These are phyloP conservation scores for Colistium nudipinnis DNA, from an alignment of 2,113 vertebrate species.

Conservation along the genomic window DNA sequence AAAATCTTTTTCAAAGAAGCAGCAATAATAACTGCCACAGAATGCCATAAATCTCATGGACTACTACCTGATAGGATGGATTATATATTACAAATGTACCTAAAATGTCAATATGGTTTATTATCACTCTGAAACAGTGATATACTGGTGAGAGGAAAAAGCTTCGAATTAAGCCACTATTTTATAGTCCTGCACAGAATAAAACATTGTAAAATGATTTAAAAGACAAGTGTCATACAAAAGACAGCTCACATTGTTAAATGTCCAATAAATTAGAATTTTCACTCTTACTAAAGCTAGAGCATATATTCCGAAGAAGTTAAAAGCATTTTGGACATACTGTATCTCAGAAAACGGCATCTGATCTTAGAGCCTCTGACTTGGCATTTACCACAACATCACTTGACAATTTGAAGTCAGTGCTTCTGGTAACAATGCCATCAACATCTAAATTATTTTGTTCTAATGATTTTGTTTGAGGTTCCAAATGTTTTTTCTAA, in stretches of 20 bases:
- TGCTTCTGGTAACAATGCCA: neutral
- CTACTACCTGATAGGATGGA: constrained; percentile 1
- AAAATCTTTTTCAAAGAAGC: constrained; percentile 15
- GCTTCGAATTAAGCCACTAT: neutral
- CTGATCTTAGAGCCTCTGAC: no score
- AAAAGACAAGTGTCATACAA: constrained; percentile 3
- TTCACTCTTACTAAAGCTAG: neutral
- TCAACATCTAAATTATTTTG: no score
- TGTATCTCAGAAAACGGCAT: no score
- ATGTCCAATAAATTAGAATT: neutral
- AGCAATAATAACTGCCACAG: constrained; percentile 13
- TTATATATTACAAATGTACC: constrained; percentile 25
- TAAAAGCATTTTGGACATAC: neutral
- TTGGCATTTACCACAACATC: no score
- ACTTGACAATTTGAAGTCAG: neutral
- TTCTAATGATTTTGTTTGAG: no score
- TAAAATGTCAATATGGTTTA: constrained; percentile 37
- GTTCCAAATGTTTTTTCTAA: constrained; percentile 17
- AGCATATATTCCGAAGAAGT: neutral
- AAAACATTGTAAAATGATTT: neutral
- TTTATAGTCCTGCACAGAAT: neutral
- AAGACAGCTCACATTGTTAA: neutral
- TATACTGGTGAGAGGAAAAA: neutral
- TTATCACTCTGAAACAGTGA: constrained; percentile 29
- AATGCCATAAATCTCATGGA: constrained; percentile 28